These are phyloP conservation scores for Phalacrocorax brasilianus DNA, from an alignment of 2,113 vertebrate species.

Conservation along the genomic window DNA sequence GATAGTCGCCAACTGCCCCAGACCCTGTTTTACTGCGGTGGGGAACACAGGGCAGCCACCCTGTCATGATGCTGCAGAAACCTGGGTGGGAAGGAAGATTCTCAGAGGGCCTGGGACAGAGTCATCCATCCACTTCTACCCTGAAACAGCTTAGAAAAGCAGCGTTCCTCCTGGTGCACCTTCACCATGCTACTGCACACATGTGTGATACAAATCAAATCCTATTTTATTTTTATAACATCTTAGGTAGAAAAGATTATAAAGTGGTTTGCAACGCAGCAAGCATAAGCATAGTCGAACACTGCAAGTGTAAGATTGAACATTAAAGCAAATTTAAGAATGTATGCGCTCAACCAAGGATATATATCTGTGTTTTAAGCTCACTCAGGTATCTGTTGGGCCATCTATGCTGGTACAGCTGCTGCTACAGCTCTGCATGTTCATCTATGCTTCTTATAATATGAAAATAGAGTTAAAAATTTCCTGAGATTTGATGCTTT, in stretches of 20 bases:
- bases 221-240: neutral
- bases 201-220: neutral
- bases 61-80: neutral
- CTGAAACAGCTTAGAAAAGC: neutral
- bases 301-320: neutral
- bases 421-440: neutral
- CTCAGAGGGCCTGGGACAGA: neutral
- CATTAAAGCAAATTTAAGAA: neutral
- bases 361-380: neutral
- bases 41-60: neutral
- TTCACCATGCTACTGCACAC: neutral
- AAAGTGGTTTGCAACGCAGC: neutral
- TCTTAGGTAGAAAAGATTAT: neutral
- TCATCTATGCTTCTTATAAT: neutral
- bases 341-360: neutral
- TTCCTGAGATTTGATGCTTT: neutral
- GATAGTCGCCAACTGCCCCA: neutral
- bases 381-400: neutral
- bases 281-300: neutral
- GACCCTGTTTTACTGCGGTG: accelerated
- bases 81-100: accelerated
- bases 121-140: neutral
- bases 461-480: neutral
- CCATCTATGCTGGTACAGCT: neutral
- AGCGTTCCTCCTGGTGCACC: neutral